Conservation (phyloP, 2,888 invertebrate genomes). For the Podabrus alpinus region DNA sequence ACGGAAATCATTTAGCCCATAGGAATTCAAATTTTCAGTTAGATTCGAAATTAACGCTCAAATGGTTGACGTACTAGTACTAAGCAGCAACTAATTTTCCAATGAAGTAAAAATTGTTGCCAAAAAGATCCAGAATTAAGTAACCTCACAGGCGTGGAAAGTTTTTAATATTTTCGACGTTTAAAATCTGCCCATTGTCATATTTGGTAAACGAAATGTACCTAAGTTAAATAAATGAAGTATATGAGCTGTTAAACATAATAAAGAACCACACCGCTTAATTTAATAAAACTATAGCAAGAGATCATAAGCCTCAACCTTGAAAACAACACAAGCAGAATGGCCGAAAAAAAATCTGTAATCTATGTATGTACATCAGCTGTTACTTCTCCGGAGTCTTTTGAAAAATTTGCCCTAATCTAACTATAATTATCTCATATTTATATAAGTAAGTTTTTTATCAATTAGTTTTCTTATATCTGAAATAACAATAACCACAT, state of each 20-base stretch:
- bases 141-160: no score
- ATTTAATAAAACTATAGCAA: constrained; percentile 1
- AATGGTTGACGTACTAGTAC: no score
- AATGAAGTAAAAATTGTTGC: no score
- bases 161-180: background rate
- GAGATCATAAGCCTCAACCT: constrained; percentile 12
- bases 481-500: constrained; percentile 28
- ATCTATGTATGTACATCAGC: constrained; percentile 4
- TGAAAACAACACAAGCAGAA: constrained; percentile 8
- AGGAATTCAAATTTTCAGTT: no score
- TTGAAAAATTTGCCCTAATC: background rate
- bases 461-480: background rate
- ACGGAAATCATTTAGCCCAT: no score
- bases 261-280: background rate
- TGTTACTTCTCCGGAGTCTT: background rate
- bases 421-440: constrained; percentile 1
- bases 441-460: background rate
- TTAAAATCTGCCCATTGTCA: background rate
- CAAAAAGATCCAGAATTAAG: no score
- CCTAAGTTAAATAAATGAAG: background rate
- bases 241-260: background rate
- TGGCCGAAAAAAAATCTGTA: background rate
- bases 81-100: no score
- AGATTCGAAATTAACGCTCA: no score
- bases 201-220: background rate